Percentiles rank a stretch among this genome's conserved stretches.
These are phyloP conservation scores for Lutjanus argentimaculatus DNA, from an alignment of 2,797 vertebrate genomes.

Conservation along the genomic window DNA sequence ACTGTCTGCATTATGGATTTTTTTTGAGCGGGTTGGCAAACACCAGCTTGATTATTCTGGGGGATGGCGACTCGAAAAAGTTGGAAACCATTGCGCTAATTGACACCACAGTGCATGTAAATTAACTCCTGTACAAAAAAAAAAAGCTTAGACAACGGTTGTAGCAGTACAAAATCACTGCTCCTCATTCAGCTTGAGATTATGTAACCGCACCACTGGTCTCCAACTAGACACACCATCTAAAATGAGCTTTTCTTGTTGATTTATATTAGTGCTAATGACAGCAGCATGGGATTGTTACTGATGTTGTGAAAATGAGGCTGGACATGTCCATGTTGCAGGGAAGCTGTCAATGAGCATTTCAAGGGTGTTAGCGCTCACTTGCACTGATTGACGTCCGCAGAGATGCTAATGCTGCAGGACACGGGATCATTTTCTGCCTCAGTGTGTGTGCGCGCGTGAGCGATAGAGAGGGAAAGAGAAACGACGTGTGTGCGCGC, in stretches of 20 bases:
- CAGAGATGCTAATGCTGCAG: conserved; percentile 46
- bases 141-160: background rate
- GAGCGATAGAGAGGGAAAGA: background rate
- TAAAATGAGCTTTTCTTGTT: conserved; percentile 49
- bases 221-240: conserved; percentile 20
- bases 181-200: conserved; percentile 3
- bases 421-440: conserved; percentile 48
- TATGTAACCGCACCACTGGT: conserved; percentile 5
- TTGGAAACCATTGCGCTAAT: background rate
- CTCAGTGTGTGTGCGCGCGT: background rate
- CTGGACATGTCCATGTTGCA: conserved; percentile 34
- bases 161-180: background rate
- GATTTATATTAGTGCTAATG: conserved; percentile 62
- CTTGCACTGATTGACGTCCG: conserved; percentile 44
- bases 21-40: too few species aligned
- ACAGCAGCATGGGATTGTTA: conserved; percentile 34
- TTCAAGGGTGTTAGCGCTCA: conserved; percentile 28
- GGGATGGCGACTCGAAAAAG: too few species aligned
- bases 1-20: too few species aligned
- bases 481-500: background rate
- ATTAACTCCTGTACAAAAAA: background rate
- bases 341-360: conserved; percentile 41
- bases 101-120: background rate
- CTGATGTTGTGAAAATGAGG: conserved; percentile 36
- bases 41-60: too few species aligned